A percentile compares a stretch with the other conserved stretches of the same genome.
These are phyloP conservation scores for Thunnus albacares DNA, from an alignment of 2,797 vertebrate genomes.

Conservation along the genomic window DNA sequence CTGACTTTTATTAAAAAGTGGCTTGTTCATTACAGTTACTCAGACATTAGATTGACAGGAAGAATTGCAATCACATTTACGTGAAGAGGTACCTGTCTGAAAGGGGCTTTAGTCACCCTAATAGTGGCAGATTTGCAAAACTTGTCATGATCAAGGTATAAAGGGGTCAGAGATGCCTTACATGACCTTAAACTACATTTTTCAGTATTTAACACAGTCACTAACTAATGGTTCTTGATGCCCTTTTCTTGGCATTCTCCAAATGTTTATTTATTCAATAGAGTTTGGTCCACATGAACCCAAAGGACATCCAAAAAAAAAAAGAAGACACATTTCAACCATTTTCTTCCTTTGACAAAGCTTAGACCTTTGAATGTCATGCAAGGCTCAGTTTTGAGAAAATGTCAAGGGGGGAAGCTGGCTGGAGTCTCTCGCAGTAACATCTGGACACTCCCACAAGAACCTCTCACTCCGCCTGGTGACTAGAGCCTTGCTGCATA, in stretches of 20 bases:
- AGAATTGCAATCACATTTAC: neutral
- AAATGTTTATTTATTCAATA: neutral
- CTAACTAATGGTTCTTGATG: neutral
- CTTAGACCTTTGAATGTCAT: slow-evolving; percentile 39
- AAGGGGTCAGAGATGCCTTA: neutral
- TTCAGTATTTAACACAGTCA: neutral
- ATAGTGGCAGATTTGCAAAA: neutral
- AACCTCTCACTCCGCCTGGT: slow-evolving; percentile 67
- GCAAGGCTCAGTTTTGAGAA: slow-evolving; percentile 18
- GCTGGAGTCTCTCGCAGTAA: slow-evolving; percentile 51
- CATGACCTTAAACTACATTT: neutral
- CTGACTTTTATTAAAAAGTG: neutral
- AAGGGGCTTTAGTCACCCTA: neutral
- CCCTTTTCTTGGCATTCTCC: neutral
- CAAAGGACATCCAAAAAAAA: neutral
- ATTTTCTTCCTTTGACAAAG: slow-evolving; percentile 9
- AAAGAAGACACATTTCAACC: neutral
- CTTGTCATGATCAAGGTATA: neutral
- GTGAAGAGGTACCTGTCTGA: neutral
- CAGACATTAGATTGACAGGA: neutral
- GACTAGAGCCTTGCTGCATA: slow-evolving; percentile 39
- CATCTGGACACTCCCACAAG: slow-evolving; percentile 78
- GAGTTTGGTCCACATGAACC: neutral
- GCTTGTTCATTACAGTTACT: neutral
- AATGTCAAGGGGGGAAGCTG: slow-evolving; percentile 51